Conservation (phyloP, 1,140 invertebrate genomes). For the Micrasema minimum region DNA sequence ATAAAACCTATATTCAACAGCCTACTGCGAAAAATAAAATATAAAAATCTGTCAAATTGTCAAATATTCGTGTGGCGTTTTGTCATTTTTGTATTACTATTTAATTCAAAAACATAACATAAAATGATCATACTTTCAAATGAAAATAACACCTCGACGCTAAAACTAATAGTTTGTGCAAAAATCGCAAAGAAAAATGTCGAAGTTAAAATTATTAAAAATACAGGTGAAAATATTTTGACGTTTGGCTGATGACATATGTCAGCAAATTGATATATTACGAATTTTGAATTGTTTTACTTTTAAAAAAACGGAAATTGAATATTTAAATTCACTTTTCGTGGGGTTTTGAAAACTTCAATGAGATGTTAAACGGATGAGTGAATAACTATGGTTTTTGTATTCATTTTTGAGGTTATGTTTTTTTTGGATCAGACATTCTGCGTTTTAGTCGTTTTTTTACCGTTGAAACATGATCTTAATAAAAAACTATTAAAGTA, state of each 20-base stretch:
- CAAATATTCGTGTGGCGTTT: background rate
- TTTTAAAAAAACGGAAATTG: too few species aligned
- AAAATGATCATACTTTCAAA: slow-evolving; percentile 76
- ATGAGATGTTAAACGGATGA: background rate
- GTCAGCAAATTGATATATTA: slow-evolving; percentile 18
- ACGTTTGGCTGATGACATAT: slow-evolving; percentile 42
- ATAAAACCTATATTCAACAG: too few species aligned
- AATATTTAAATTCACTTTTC: too few species aligned
- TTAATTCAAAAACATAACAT: slow-evolving; percentile 24
- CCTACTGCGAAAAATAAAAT: too few species aligned
- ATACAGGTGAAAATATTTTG: slow-evolving; percentile 69
- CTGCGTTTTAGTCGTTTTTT: background rate
- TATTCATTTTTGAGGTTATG: slow-evolving; percentile 43
- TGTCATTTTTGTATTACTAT: background rate
- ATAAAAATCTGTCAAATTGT: too few species aligned
- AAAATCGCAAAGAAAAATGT: slow-evolving; percentile 70
- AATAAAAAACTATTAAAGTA: background rate
- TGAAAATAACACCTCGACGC: slow-evolving; percentile 75
- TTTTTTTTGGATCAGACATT: background rate
- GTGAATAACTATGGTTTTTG: background rate
- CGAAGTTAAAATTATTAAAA: slow-evolving; percentile 65
- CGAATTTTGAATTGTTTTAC: too few species aligned
- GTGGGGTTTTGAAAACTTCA: background rate
- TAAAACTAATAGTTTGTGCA: slow-evolving; percentile 76
- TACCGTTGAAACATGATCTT: background rate